A percentile compares a stretch with the other conserved stretches of the same genome.
phyloP scores from a whole-genome alignment of 2,888 invertebrate genomes.

The Cylloceria caligata region DNA sequence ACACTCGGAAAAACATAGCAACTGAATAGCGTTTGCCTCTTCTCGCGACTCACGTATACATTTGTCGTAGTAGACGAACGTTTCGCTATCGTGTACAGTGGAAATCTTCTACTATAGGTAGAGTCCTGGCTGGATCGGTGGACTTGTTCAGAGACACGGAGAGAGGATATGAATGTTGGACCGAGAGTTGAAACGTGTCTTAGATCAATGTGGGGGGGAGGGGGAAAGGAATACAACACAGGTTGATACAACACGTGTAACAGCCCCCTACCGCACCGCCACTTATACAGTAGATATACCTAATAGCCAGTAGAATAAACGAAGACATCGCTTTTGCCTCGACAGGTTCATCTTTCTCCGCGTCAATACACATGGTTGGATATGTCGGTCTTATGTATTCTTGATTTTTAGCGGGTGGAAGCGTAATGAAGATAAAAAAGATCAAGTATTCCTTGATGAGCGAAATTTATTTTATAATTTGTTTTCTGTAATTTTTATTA shows the following conservation, averaged over 20 bases:
- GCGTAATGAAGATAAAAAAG: neutral
- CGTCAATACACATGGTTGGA: neutral
- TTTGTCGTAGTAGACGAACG: neutral
- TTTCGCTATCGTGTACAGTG: slow-evolving; percentile 8
- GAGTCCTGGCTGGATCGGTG: neutral
- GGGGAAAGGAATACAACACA: neutral
- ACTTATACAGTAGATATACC: slow-evolving; percentile 1
- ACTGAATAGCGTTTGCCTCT: slow-evolving; percentile 38
- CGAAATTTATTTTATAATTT: neutral
- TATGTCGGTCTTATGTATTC: neutral
- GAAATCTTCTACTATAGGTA: neutral
- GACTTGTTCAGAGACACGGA: neutral
- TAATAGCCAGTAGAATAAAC: slow-evolving; percentile 22
- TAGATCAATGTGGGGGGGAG: slow-evolving; percentile 17
- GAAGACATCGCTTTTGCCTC: slow-evolving; percentile 23
- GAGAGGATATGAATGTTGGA: slow-evolving; percentile 14
- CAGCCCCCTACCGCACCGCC: neutral
- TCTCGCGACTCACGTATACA: slow-evolving; percentile 32
- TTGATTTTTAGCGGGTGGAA: neutral
- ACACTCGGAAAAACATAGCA: slow-evolving; percentile 47
- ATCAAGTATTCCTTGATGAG: neutral
- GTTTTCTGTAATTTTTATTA: no score
- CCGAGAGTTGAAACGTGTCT: slow-evolving; percentile 35
- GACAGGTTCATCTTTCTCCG: slow-evolving; percentile 38
- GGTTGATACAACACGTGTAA: slow-evolving; percentile 14